Evolutionary conservation across 2,888 invertebrate genomes (phyloP).

Genomic region (Parthenolecanium corni): DNA sequence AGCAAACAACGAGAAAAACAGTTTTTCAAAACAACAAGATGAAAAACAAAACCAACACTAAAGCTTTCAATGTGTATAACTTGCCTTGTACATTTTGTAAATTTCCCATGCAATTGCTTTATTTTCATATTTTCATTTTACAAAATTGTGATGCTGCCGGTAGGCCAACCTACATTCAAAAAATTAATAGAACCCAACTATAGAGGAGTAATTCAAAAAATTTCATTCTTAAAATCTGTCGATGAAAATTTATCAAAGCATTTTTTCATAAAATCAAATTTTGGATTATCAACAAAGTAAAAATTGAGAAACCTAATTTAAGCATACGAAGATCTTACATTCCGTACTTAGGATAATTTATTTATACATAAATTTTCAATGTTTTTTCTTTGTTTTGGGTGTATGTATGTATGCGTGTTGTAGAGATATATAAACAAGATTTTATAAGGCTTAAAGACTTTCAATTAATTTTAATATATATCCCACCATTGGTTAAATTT

Average conservation of each 20-base stretch:
- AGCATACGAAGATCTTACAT: no score
- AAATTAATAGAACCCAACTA: background rate
- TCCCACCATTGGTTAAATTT: no score
- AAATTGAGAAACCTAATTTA: no score
- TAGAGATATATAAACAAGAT: no score
- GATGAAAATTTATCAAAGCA: background rate
- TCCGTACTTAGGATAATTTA: no score
- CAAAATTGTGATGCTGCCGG: conserved; percentile 8
- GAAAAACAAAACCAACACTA: background rate
- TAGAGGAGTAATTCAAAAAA: background rate
- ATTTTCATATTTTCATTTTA: background rate
- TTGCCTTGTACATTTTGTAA: conserved; percentile 26
- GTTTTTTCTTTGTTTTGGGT: no score
- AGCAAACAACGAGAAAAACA: background rate
- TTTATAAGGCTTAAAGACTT: no score
- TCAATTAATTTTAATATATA: no score
- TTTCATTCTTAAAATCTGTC: background rate
- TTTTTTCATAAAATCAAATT: conserved; percentile 1
- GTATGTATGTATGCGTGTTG: no score
- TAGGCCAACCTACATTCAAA: background rate
- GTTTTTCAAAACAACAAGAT: background rate
- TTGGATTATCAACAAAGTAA: no score
- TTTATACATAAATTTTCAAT: no score
- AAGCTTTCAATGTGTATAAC: background rate
- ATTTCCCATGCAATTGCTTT: conserved; percentile 9